These are phyloP conservation scores for Eurystomus glaucurus DNA, from an alignment of 2,797 vertebrate genomes.

Conservation along the genomic window DNA sequence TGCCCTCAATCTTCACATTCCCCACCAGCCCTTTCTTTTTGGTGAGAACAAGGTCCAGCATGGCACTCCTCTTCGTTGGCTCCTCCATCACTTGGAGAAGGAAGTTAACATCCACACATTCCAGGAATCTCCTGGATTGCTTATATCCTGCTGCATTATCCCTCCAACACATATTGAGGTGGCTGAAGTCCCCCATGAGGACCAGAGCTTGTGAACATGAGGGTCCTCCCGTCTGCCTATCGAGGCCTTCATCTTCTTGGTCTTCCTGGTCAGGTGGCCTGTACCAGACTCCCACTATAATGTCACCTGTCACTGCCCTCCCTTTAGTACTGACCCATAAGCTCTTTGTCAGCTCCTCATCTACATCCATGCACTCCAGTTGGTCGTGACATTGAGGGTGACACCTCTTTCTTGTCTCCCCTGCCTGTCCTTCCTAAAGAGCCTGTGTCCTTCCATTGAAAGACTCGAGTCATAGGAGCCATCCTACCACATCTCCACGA, in stretches of 20 bases:
- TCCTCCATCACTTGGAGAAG: not conserved
- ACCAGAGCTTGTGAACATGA: not conserved
- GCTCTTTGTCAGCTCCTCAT: not conserved
- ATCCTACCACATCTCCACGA: rapidly evolving
- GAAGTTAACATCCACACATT: not conserved
- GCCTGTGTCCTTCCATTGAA: not conserved
- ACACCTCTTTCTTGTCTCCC: not conserved
- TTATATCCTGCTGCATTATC: not conserved
- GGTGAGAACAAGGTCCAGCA: not conserved
- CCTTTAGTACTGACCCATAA: not conserved
- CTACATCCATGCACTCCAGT: not conserved
- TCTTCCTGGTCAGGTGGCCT: too few species aligned
- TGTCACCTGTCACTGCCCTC: not conserved
- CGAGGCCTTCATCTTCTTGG: too few species aligned
- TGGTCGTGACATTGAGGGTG: not conserved
- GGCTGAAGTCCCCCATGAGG: not conserved
- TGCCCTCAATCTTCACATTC: not conserved
- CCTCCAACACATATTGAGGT: not conserved
- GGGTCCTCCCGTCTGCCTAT: not conserved
- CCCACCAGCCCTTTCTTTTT: not conserved
- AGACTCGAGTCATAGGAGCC: too few species aligned
- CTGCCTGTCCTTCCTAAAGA: not conserved
- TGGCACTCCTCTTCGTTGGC: not conserved
- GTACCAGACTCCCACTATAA: not conserved
- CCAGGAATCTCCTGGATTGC: not conserved